A percentile compares a stretch with the other conserved stretches of the same genome.
Conservation (phyloP, 2,113 vertebrate genomes). For the Microcebus jonahi region DNA sequence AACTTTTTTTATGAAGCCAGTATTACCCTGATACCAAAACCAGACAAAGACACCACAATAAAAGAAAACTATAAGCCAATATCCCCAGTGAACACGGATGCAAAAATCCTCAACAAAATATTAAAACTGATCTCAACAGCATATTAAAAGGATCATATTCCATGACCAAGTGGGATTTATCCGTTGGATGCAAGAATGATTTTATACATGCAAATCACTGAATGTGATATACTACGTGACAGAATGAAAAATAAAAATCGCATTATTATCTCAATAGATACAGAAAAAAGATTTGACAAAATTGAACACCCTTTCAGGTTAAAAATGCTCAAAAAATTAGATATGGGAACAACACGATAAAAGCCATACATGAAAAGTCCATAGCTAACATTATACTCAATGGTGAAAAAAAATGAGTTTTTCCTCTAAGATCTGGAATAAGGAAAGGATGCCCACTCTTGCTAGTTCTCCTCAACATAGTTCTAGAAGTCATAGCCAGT, state of each 20-base stretch:
- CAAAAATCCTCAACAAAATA: not conserved
- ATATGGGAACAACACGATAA: not conserved
- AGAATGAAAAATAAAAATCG: not conserved
- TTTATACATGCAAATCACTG: not conserved
- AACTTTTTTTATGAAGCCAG: not conserved
- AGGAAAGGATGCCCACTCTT: not conserved
- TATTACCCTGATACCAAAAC: not conserved
- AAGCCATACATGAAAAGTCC: not conserved
- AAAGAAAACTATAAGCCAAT: not conserved
- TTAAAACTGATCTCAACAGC: not conserved
- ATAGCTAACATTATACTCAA: not conserved
- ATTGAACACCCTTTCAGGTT: not conserved
- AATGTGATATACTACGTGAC: not conserved
- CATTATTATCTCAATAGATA: not conserved
- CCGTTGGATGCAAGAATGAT: not conserved
- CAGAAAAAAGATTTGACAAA: not conserved
- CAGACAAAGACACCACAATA: not conserved
- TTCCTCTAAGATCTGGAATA: not conserved
- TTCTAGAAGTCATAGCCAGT: not conserved
- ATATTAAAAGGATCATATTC: not conserved
- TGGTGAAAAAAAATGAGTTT: not conserved
- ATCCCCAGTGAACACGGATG: not conserved
- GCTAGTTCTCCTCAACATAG: not conserved
- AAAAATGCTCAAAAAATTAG: not conserved
- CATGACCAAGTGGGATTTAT: not conserved